phyloP scores from a whole-genome alignment of 2,797 vertebrate genomes.

The Pipistrellus kuhlii region DNA sequence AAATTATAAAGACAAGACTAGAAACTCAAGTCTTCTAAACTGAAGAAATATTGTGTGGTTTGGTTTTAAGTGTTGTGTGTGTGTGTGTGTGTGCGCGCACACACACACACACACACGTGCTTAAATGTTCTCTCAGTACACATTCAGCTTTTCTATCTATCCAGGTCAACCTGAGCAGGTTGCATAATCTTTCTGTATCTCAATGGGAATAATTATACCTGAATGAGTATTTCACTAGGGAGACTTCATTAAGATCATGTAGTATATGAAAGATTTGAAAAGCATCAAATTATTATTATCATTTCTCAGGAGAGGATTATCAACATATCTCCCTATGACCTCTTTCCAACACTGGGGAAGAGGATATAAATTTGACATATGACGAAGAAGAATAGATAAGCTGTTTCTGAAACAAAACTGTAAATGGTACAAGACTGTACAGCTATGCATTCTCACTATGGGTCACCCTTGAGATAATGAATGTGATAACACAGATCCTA shows the following conservation, averaged over 20 bases:
- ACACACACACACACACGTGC: too few relatives aligned
- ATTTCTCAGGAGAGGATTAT: neutral
- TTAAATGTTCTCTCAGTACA: neutral
- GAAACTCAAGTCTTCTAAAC: neutral
- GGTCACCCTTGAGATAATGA: neutral
- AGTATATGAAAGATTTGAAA: neutral
- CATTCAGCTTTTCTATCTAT: neutral
- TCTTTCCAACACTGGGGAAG: neutral
- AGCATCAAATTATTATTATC: neutral
- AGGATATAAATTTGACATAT: neutral
- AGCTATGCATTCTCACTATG: neutral
- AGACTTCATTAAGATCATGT: neutral
- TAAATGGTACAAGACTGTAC: neutral
- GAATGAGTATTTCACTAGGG: neutral
- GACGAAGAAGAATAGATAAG: neutral
- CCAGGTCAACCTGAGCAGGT: neutral
- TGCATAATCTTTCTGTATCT: neutral
- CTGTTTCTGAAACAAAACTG: constrained; percentile 15
- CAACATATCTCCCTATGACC: neutral
- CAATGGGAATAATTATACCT: neutral
- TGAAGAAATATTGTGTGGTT: neutral
- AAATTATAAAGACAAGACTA: neutral
- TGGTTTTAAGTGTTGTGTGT: too few relatives aligned
- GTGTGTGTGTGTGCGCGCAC: too few relatives aligned
- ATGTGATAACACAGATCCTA: neutral